Evolutionary conservation across 64 coral and sea anemone genomes (phyloP).

Genomic region (Montipora foliosa): DNA sequence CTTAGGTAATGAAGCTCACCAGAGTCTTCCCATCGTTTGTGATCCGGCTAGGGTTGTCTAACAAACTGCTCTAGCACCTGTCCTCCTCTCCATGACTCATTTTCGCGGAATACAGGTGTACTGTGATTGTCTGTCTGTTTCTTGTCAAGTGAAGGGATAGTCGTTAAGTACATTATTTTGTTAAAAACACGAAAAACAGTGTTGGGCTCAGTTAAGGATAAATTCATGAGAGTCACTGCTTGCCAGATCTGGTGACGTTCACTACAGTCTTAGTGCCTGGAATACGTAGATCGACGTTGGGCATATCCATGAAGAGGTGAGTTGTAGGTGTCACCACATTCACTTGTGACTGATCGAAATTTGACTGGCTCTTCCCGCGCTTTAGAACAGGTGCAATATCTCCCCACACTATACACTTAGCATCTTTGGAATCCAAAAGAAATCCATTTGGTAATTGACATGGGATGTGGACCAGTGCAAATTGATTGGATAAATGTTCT

Average conservation of each 20-base stretch:
- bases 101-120: conserved; percentile 23
- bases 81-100: neutral
- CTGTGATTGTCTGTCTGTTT: conserved; percentile 27
- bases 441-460: conserved; percentile 43
- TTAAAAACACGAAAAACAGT: conserved; percentile 11
- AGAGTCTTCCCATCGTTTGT: conserved; percentile 18
- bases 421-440: conserved; percentile 55
- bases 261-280: conserved; percentile 1
- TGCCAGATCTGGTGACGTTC: conserved; percentile 50
- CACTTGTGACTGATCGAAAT: conserved; percentile 25
- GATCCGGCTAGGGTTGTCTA: conserved; percentile 41
- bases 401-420: conserved; percentile 35
- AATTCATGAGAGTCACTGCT: conserved; percentile 57
- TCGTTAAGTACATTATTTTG: too few relatives aligned
- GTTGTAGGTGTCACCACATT: conserved; percentile 60
- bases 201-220: conserved; percentile 29
- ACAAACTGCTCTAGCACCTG: conserved; percentile 1
- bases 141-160: too few relatives aligned
- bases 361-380: neutral
- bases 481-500: conserved; percentile 24
- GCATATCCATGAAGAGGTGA: conserved; percentile 59
- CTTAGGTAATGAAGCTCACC: conserved; percentile 54
- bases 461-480: conserved; percentile 39
- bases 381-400: conserved; percentile 61
- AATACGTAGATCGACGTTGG: neutral